These are phyloP conservation scores for Pipistrellus nathusii DNA, from an alignment of 2,797 vertebrate genomes.

Conservation along the genomic window DNA sequence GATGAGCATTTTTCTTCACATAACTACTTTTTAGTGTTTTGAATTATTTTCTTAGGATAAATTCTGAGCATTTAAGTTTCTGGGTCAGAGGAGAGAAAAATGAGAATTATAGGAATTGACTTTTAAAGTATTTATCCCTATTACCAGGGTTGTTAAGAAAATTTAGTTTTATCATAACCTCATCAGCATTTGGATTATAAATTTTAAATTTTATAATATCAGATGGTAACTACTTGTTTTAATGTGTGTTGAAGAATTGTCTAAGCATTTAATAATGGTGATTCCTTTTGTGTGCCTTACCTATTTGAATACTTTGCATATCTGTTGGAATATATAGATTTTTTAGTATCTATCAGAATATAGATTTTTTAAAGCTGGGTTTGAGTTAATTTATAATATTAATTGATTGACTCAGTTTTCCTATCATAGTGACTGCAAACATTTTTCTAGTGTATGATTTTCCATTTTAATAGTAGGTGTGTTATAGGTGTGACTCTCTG, in stretches of 20 bases:
- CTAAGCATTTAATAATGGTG: background rate
- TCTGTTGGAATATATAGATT: background rate
- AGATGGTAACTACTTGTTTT: background rate
- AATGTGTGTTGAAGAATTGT: background rate
- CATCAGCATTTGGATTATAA: background rate
- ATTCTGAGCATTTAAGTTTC: constrained; percentile 6
- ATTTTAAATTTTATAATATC: background rate
- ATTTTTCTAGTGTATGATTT: background rate
- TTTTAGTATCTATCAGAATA: background rate
- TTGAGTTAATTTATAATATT: background rate
- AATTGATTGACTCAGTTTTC: background rate
- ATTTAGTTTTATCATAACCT: background rate
- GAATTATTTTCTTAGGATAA: constrained; percentile 48
- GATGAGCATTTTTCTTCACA: background rate
- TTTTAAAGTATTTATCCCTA: background rate
- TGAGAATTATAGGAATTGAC: background rate
- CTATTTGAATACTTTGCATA: background rate
- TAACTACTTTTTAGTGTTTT: background rate
- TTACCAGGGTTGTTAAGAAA: background rate
- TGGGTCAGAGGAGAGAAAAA: background rate
- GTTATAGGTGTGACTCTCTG: background rate
- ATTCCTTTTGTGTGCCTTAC: background rate
- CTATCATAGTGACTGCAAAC: background rate
- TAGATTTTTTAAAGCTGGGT: background rate
- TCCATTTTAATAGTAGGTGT: background rate